Evolutionary conservation across 1,140 invertebrate species (phyloP).

Genomic region (Procambarus virginalis): DNA sequence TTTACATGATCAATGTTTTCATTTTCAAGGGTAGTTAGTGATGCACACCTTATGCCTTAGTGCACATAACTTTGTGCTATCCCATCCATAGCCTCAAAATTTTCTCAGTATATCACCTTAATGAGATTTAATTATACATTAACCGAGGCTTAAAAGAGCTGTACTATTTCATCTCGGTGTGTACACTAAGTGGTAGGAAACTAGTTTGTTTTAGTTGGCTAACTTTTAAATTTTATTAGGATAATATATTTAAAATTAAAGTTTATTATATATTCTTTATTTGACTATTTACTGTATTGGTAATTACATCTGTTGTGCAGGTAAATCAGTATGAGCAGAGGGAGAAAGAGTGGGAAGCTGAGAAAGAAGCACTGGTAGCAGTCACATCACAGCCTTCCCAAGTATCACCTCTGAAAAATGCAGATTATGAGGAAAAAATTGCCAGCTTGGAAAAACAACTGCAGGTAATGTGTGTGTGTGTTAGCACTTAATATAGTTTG

Average conservation of each 20-base stretch:
- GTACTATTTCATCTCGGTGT: too few species aligned
- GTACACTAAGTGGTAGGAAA: too few species aligned
- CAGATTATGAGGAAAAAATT: background rate
- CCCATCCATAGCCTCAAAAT: too few species aligned
- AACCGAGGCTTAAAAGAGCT: too few species aligned
- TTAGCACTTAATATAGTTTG: too few species aligned
- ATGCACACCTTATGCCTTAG: too few species aligned
- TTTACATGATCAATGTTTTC: too few species aligned
- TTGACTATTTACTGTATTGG: background rate
- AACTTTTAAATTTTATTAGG: background rate
- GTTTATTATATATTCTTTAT: background rate
- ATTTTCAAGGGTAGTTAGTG: too few species aligned
- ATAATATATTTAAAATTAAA: background rate
- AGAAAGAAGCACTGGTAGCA: background rate
- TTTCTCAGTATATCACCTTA: too few species aligned
- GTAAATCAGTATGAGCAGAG: slow-evolving; percentile 19
- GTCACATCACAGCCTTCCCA: background rate
- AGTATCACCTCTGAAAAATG: background rate
- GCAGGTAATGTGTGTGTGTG: background rate
- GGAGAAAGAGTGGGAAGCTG: slow-evolving; percentile 1
- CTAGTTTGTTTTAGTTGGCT: too few species aligned
- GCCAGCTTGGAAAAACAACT: background rate
- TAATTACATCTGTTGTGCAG: background rate
- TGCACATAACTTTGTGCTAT: too few species aligned
- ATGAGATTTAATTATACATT: too few species aligned